phyloP scores from a whole-genome alignment of 2,888 invertebrate species.

The Stenodema calcarata region DNA sequence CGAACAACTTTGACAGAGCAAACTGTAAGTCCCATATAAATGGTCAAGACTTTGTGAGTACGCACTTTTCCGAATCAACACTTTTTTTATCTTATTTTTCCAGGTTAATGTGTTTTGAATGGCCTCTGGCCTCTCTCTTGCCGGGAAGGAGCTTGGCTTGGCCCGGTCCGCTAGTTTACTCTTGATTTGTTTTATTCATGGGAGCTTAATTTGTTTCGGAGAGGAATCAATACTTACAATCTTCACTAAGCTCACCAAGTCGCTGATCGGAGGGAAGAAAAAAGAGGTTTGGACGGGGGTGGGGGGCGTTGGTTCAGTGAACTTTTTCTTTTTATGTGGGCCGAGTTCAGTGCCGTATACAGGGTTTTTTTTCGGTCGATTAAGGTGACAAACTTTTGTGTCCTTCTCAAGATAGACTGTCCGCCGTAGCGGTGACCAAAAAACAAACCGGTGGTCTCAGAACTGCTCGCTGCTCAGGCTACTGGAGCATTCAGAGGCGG shows the following conservation, averaged over 20 bases:
- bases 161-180: neutral
- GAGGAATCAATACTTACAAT: constrained; percentile 5
- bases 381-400: neutral
- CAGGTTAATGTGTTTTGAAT: constrained; percentile 35
- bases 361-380: constrained; percentile 2
- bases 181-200: constrained; percentile 19
- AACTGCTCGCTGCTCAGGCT: neutral
- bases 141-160: neutral
- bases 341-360: neutral
- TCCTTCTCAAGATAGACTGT: neutral
- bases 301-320: neutral
- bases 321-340: neutral
- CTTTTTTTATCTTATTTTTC: neutral
- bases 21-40: too few species aligned
- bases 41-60: neutral
- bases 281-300: too few species aligned
- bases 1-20: too few species aligned
- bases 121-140: neutral
- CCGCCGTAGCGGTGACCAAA: neutral
- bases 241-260: neutral
- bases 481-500: neutral
- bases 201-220: neutral
- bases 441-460: neutral
- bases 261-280: neutral
- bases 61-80: neutral